These are phyloP conservation scores for Lophotriccus pileatus DNA, from an alignment of 2,797 vertebrate genomes.

Conservation along the genomic window DNA sequence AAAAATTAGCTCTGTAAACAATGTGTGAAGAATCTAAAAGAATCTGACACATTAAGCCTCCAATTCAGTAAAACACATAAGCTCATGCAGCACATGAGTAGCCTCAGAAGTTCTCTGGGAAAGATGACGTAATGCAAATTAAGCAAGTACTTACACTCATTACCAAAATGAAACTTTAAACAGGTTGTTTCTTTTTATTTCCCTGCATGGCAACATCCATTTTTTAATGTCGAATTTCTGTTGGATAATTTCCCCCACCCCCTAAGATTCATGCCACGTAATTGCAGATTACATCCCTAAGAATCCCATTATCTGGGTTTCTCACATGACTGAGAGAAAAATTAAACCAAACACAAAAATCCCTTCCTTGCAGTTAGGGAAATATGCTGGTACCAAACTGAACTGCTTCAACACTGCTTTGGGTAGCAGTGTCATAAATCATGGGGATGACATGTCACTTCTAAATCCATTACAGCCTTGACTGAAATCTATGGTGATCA, in stretches of 20 bases:
- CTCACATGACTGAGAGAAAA: not conserved
- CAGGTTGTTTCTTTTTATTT: not conserved
- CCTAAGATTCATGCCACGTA: not conserved
- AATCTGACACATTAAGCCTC: constrained; percentile 22
- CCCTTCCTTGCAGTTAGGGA: not conserved
- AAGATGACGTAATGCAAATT: not conserved
- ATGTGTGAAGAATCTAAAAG: constrained; percentile 14
- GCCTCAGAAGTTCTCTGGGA: not conserved
- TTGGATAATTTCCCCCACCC: not conserved
- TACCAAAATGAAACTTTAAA: constrained; percentile 10
- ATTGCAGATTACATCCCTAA: not conserved
- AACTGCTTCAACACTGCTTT: not conserved
- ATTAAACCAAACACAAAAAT: not conserved
- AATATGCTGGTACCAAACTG: not conserved
- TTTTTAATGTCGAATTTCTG: not conserved
- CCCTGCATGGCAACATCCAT: not conserved
- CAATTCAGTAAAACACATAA: constrained; percentile 8
- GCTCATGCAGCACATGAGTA: constrained; percentile 34
- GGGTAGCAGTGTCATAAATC: not conserved
- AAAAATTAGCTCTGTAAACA: constrained; percentile 41
- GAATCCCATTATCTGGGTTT: not conserved
- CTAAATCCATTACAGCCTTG: not conserved
- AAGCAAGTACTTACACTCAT: not conserved
- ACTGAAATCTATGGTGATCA: constrained; percentile 1
- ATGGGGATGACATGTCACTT: not conserved